These are phyloP conservation scores for Ariopsis seemanni DNA, from an alignment of 2,113 vertebrate genomes.

Conservation along the genomic window DNA sequence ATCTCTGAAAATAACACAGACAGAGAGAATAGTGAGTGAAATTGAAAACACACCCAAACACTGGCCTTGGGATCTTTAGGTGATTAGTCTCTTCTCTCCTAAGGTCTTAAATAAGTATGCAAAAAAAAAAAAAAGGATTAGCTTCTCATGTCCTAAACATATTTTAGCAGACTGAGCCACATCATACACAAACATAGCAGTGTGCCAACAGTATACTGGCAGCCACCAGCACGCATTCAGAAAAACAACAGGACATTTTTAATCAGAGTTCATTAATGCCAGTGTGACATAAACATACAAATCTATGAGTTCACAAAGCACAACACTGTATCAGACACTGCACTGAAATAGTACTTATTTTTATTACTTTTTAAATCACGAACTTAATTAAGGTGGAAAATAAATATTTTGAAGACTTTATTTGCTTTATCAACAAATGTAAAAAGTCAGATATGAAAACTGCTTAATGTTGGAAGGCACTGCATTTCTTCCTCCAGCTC, in stretches of 20 bases:
- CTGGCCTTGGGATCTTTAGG: neutral
- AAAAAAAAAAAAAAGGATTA: neutral
- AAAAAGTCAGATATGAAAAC: neutral
- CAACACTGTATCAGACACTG: neutral
- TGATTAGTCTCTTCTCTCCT: neutral
- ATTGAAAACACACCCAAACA: conserved; percentile 4
- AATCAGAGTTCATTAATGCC: neutral
- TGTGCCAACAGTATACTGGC: neutral
- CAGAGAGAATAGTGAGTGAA: neutral
- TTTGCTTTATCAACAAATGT: neutral
- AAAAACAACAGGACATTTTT: neutral
- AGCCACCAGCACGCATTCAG: neutral
- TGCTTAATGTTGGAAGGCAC: neutral
- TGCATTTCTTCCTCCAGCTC: neutral
- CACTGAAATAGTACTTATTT: neutral
- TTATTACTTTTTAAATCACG: neutral
- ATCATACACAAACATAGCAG: neutral
- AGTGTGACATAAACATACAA: neutral
- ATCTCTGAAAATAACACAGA: neutral
- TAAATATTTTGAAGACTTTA: neutral
- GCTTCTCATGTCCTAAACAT: neutral
- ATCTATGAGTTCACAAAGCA: neutral
- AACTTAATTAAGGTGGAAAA: neutral
- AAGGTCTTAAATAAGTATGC: neutral
- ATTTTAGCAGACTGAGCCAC: neutral